Percentiles rank a stretch among this genome's conserved stretches.
Evolutionary conservation across 2,797 vertebrate genomes (phyloP).

Genomic region (Anas georgica): DNA sequence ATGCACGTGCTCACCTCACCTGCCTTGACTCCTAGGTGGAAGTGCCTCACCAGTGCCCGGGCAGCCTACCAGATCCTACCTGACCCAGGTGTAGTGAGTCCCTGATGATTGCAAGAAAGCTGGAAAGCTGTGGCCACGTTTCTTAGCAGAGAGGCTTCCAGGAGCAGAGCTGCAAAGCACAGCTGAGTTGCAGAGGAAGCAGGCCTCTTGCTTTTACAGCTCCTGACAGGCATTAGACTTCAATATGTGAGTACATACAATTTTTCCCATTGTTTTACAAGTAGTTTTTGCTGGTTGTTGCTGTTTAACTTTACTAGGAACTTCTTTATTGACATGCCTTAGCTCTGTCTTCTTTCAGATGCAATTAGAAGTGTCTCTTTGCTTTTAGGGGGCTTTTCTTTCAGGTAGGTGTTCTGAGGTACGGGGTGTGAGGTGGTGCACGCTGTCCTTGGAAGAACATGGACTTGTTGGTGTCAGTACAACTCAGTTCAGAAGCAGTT

Average conservation of each 20-base stretch:
- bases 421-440: accelerated
- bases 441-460: accelerated
- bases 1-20: accelerated
- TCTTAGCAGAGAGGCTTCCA: not conserved
- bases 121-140: accelerated
- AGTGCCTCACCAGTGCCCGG: not conserved
- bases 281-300: not conserved
- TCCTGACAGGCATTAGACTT: accelerated
- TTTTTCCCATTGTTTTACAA: not conserved
- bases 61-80: accelerated
- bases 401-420: accelerated
- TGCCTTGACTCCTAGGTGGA: not conserved
- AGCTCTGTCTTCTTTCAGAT: not conserved
- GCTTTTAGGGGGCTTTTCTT: accelerated
- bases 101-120: accelerated
- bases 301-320: accelerated
- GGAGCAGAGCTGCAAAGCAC: not conserved
- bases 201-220: not conserved
- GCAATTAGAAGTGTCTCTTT: not conserved
- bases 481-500: accelerated
- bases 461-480: not conserved
- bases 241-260: accelerated
- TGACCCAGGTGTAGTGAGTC: not conserved
- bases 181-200: accelerated
- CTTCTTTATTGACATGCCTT: not conserved